phyloP scores from a whole-genome alignment of 2,797 vertebrate species.

The Masticophis lateralis region DNA sequence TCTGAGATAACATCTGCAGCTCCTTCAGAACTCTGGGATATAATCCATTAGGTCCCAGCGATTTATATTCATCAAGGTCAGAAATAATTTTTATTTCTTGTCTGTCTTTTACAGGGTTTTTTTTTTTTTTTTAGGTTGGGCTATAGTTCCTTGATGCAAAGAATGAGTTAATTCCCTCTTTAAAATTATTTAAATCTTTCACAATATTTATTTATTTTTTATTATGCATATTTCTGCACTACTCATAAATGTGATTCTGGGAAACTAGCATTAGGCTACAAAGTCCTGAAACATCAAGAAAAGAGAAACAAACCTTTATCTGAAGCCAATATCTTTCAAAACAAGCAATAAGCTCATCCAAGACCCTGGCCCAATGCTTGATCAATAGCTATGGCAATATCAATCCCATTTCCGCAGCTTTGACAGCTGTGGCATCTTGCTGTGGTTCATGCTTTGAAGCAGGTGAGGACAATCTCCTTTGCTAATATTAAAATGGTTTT shows the following conservation, averaged over 20 bases:
- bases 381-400: not conserved
- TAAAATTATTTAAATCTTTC: not conserved
- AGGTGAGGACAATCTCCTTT: not conserved
- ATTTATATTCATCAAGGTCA: too few species aligned
- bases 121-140: too few species aligned
- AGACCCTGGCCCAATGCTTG: not conserved
- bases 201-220: not conserved
- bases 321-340: not conserved
- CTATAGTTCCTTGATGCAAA: too few species aligned
- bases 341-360: not conserved
- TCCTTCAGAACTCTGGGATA: too few species aligned
- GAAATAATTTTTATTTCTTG: too few species aligned
- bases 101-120: too few species aligned
- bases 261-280: not conserved
- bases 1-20: too few species aligned
- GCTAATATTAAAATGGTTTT: slow-evolving; percentile 20
- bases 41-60: too few species aligned
- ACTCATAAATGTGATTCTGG: not conserved
- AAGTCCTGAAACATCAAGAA: not conserved
- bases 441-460: not conserved
- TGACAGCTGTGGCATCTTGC: not conserved
- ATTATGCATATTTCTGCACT: not conserved
- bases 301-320: not conserved
- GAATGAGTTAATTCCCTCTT: not conserved
- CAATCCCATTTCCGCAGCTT: not conserved